These are phyloP conservation scores for Adrianichthys oophorus DNA, from an alignment of 2,797 vertebrate species.

Conservation along the genomic window DNA sequence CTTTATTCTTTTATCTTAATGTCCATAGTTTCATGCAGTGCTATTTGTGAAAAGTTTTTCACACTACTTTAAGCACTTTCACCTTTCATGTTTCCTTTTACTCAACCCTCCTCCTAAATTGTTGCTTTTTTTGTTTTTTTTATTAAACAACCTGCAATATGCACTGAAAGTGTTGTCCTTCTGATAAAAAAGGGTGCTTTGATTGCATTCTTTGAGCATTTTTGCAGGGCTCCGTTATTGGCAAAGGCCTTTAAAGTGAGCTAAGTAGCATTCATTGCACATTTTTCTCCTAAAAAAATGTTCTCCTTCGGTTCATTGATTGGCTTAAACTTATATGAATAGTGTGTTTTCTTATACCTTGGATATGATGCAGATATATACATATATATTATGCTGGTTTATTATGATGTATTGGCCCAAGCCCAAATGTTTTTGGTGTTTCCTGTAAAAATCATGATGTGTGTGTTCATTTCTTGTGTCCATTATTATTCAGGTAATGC, in stretches of 20 bases:
- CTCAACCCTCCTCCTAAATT: conserved; percentile 9
- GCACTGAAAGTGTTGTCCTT: conserved; percentile 48
- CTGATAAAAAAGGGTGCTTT: conserved; percentile 21
- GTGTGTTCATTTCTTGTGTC: conserved; percentile 54
- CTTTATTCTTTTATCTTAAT: conserved; percentile 35
- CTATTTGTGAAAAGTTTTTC: conserved; percentile 53
- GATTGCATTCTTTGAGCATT: conserved; percentile 10
- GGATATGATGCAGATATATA: conserved; percentile 53
- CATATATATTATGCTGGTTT: conserved; percentile 60
- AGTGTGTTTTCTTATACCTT: conserved; percentile 59
- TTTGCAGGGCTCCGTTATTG: conserved; percentile 3
- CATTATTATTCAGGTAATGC: conserved; percentile 18
- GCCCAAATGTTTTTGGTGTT: conserved; percentile 40
- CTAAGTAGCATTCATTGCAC: conserved; percentile 54
- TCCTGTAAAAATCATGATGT: conserved; percentile 49
- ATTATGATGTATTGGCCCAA: conserved; percentile 65
- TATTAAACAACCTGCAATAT: conserved; percentile 48
- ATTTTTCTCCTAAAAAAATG: conserved; percentile 42
- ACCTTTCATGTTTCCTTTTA: conserved; percentile 13
- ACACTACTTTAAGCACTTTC: conserved; percentile 30
- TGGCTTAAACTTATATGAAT: conserved; percentile 56
- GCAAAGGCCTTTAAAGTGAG: conserved; percentile 16
- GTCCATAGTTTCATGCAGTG: conserved; percentile 43
- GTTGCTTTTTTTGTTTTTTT: conserved; percentile 28
- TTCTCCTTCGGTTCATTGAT: conserved; percentile 35